phyloP scores from a whole-genome alignment of 1,140 invertebrate species.

The Oppia nitens region DNA sequence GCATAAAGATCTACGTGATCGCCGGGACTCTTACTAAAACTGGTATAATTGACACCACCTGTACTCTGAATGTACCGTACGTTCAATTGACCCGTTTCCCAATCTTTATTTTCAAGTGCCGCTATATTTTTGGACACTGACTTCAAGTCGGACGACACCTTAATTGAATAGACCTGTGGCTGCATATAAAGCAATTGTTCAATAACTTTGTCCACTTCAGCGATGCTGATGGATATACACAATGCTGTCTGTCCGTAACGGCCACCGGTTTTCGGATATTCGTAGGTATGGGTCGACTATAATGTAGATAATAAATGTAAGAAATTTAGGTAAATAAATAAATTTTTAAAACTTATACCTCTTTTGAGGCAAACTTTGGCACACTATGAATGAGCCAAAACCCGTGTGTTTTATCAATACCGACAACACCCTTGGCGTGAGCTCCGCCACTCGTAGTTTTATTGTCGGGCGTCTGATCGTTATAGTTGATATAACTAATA shows the following conservation, averaged over 20 bases:
- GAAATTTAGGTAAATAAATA: neutral
- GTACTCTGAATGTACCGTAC: neutral
- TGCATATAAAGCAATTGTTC: conserved; percentile 29
- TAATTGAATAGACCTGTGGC: neutral
- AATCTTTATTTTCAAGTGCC: neutral
- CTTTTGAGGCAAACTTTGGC: conserved; percentile 49
- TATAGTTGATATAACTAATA: neutral
- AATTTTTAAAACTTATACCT: neutral
- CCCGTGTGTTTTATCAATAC: conserved; percentile 37
- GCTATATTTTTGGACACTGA: neutral
- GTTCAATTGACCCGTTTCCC: neutral
- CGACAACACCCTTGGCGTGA: conserved; percentile 39
- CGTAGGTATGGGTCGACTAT: conserved; percentile 34
- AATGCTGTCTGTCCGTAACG: conserved; percentile 69
- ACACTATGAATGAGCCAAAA: conserved; percentile 85
- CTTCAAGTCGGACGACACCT: neutral
- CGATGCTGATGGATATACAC: conserved; percentile 50
- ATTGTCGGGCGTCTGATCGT: conserved; percentile 1
- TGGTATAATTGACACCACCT: neutral
- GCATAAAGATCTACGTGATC: conserved; percentile 53
- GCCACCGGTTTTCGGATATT: conserved; percentile 50
- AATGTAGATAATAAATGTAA: neutral
- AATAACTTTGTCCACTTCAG: conserved; percentile 42
- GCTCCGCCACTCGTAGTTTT: neutral
- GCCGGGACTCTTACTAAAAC: conserved; percentile 46